Evolutionary conservation across 2,888 invertebrate species (phyloP).

Genomic region (Galerucella calmariensis): DNA sequence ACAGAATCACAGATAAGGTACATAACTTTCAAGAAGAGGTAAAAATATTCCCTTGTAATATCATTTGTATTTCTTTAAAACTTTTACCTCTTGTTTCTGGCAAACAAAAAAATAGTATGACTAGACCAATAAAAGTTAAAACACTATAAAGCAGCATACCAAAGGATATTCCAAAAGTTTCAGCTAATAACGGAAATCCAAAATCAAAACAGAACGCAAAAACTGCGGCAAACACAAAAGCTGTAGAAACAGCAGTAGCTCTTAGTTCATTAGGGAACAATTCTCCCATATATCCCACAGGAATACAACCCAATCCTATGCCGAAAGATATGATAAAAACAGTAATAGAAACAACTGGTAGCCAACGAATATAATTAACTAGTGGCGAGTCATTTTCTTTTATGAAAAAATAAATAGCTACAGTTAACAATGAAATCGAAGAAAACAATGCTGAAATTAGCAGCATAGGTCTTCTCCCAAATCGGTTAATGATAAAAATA

Average conservation of each 20-base stretch:
- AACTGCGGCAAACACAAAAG: neutral
- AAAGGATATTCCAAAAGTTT: neutral
- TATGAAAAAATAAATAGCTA: neutral
- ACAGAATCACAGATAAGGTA: no score
- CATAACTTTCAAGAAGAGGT: neutral
- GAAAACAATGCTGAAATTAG: neutral
- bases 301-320: neutral
- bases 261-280: slow-evolving; percentile 7
- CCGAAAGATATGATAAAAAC: neutral
- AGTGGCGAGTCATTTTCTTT: neutral
- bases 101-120: neutral
- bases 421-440: neutral
- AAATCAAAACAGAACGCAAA: neutral
- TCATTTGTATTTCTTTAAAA: neutral
- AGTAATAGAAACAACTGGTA: slow-evolving; percentile 2
- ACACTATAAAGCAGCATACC: neutral
- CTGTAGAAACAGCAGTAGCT: neutral
- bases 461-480: slow-evolving; percentile 2
- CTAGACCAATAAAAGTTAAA: neutral
- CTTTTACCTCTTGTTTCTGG: slow-evolving; percentile 10
- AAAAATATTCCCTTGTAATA: neutral
- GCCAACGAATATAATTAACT: neutral
- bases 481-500: neutral
- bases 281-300: neutral
- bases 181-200: neutral